phyloP scores from a whole-genome alignment of 53 echinoderm and acorn worm species.

The Temnopleurus reevesii region DNA sequence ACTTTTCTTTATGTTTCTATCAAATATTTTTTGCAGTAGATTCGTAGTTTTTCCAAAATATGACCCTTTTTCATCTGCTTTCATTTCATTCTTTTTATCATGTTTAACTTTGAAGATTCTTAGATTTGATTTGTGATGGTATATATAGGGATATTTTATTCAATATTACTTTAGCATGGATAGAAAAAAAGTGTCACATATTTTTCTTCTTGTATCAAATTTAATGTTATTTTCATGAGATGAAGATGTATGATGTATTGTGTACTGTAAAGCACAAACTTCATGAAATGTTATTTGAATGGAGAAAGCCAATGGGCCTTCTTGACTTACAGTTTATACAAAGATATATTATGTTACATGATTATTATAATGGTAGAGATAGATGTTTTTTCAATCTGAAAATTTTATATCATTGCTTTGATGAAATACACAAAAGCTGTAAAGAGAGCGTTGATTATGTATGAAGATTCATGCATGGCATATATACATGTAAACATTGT shows the following conservation, averaged over 20 bases:
- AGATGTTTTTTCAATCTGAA: conserved; percentile 7
- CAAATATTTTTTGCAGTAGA: background rate
- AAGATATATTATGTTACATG: conserved; percentile 45
- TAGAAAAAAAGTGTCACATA: background rate
- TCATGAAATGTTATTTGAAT: conserved; percentile 28
- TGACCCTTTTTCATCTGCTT: background rate
- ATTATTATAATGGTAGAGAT: background rate
- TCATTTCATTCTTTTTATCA: background rate
- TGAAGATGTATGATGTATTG: background rate
- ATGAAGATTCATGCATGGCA: conserved; percentile 28
- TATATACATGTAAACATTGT: background rate
- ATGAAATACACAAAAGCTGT: conserved; percentile 36
- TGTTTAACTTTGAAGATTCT: background rate
- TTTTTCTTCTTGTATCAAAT: conserved; percentile 2
- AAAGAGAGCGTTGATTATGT: conserved; percentile 11
- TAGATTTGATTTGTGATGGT: background rate
- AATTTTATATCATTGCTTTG: conserved; percentile 52
- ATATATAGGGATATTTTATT: conserved; percentile 24
- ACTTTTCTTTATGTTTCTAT: background rate
- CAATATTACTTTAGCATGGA: conserved; percentile 16
- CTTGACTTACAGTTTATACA: conserved; percentile 47
- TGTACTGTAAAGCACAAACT: background rate
- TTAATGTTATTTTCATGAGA: background rate
- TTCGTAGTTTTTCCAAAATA: background rate
- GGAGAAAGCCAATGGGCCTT: background rate